Conservation (phyloP, 92 coral and sea anemone genomes). For the Nematostella vectensis region DNA sequence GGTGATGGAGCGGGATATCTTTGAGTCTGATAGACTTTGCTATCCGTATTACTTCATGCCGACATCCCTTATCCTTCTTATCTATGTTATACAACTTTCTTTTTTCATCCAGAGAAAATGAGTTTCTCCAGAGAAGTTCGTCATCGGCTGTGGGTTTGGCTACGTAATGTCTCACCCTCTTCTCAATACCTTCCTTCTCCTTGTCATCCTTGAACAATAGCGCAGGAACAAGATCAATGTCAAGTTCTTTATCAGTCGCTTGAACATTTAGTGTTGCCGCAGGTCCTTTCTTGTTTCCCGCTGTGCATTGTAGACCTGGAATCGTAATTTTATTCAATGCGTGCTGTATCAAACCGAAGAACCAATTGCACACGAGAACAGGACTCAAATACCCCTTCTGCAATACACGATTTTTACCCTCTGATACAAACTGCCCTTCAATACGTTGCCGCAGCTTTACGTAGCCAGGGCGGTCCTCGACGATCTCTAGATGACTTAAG, state of each 20-base stretch:
- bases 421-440: background rate
- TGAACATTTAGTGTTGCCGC: background rate
- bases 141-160: conserved; percentile 1
- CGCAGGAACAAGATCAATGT: conserved; percentile 30
- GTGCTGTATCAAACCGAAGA: conserved; percentile 27
- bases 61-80: conserved; percentile 54
- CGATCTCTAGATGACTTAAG: conserved; percentile 7
- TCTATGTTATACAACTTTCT: conserved; percentile 49
- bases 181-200: background rate
- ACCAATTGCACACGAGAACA: conserved; percentile 40
- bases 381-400: conserved; percentile 21
- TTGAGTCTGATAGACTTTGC: conserved; percentile 38
- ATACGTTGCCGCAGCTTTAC: conserved; percentile 12
- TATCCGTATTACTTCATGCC: conserved; percentile 60
- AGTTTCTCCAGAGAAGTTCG: conserved; percentile 60
- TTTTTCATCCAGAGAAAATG: conserved; percentile 64
- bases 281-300: background rate
- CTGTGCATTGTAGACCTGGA: background rate
- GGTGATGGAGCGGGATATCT: conserved; percentile 50
- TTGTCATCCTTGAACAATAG: conserved; percentile 18
- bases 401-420: too few relatives aligned
- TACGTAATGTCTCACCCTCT: conserved; percentile 10
- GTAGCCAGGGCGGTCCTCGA: conserved; percentile 25
- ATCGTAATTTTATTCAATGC: conserved; percentile 2
- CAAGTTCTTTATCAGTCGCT: background rate